A percentile compares a stretch with the other conserved stretches of the same genome.
Conservation (phyloP, 2,888 invertebrate genomes). For the Melanotus villosus region DNA sequence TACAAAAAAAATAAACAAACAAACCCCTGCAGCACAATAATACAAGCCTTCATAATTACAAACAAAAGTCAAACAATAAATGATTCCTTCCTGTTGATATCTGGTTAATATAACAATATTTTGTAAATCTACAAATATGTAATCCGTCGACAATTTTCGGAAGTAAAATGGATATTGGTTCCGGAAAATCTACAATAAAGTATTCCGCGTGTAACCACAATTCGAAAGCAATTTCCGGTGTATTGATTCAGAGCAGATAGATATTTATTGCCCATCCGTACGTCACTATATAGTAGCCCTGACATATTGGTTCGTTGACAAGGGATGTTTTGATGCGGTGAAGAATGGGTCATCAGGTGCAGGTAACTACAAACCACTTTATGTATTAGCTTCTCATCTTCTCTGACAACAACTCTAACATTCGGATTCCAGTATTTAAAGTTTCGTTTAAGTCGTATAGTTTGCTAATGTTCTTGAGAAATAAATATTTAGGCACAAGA, state of each 20-base stretch:
- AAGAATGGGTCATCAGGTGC: slow-evolving; percentile 16
- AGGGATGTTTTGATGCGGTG: slow-evolving; percentile 18
- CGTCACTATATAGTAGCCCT: not conserved
- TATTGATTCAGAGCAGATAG: slow-evolving; percentile 42
- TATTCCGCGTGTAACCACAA: slow-evolving; percentile 38
- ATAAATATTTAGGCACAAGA: too few species aligned
- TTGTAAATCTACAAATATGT: not conserved
- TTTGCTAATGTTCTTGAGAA: too few species aligned
- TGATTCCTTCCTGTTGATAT: not conserved
- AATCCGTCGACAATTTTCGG: not conserved
- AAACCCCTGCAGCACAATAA: too few species aligned
- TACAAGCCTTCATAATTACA: too few species aligned
- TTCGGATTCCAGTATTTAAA: too few species aligned
- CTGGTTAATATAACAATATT: not conserved
- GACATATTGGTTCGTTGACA: slow-evolving; percentile 34
- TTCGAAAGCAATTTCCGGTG: slow-evolving; percentile 43
- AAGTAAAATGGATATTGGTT: slow-evolving; percentile 3
- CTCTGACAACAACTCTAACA: too few species aligned
- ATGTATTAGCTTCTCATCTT: not conserved
- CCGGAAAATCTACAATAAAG: slow-evolving; percentile 28
- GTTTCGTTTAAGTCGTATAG: too few species aligned
- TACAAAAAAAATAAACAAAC: too few species aligned
- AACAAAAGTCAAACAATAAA: too few species aligned
- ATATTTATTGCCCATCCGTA: slow-evolving; percentile 42
- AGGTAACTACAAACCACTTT: not conserved